Evolutionary conservation across 2,888 invertebrate genomes (phyloP), one percentile per base, ranked within the genome.

Genomic region (Amiota minor): DNA sequence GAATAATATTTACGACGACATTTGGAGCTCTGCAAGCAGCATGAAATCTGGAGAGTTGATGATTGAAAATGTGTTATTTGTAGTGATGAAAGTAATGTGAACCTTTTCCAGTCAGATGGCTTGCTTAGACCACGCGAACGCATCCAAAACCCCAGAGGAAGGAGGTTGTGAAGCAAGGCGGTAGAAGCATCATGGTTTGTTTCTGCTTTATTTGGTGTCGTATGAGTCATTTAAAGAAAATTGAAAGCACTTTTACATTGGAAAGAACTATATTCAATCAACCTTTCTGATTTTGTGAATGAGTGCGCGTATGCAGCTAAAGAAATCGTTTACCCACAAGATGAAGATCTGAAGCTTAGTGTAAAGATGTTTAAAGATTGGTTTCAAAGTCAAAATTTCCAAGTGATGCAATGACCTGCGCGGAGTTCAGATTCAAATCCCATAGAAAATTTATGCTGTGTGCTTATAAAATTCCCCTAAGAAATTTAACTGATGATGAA

Each of bases 191-290:
- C 46, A 76, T 75, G 77, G 74, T 76, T n/a, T 77, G 72, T 75
- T 71, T 74, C n/a, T 77, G 74, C 56, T 77, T 77, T 47, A 75
- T 68, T n/a, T 75, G 77, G 75, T 77, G 70, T 68, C 53, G 75
- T 59, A 18, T 76, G 47, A 70, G 77, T 11, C 73, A 72, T 11
- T 16, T 77, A 23, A 14, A 61, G 1, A 72, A 53, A 59, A 75
- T 72, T 9, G 50, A 65, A 49, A 65, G 74, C 20, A 75, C 74
- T 72, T 74, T 75, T 65, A 72, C n/a, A n/a, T n/a, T n/a, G 46
- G 14, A 74, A 75, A 49, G 73, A 75, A 61, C 62, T 74, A 47
- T 77, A 77, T 69, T 72, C 71, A 2, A 18, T 56, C 56, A 74
- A 73, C 50, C 64, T 76, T 62, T 68, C 69, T 16, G 71, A 74